A percentile compares a stretch with the other conserved stretches of the same genome.
Evolutionary conservation across 2,888 invertebrate species (phyloP).

Genomic region (Watsonalla cultraria): DNA sequence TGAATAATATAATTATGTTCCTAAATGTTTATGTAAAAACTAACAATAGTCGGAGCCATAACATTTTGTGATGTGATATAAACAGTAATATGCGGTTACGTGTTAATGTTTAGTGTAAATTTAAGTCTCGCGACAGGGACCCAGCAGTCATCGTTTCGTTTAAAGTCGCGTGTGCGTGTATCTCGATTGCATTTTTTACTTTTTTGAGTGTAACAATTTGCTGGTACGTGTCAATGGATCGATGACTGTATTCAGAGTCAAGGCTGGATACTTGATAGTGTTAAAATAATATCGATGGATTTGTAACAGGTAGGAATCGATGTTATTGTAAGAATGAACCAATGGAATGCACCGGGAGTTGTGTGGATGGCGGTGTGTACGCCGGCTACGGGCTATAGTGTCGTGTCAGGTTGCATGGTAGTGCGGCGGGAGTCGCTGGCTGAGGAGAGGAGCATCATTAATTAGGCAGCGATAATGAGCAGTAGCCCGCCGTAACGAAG

Average conservation of each 20-base stretch:
- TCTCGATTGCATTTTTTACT: conserved; percentile 4
- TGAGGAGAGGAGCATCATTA: background rate
- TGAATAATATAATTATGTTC: too few relatives aligned
- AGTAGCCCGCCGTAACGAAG: conserved; percentile 3
- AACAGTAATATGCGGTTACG: background rate
- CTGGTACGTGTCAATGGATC: background rate
- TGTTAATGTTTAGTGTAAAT: background rate
- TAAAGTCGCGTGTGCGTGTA: background rate
- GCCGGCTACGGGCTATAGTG: conserved; percentile 29
- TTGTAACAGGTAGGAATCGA: conserved; percentile 52
- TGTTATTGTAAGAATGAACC: conserved; percentile 25
- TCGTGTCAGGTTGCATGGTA: conserved; percentile 17
- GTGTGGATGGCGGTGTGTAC: conserved; percentile 17
- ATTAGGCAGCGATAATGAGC: background rate
- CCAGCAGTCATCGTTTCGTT: background rate
- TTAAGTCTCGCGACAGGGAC: background rate
- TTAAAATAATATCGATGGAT: conserved; percentile 45
- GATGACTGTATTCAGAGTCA: background rate
- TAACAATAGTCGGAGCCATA: background rate
- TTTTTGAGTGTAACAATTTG: background rate
- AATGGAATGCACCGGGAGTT: conserved; percentile 39
- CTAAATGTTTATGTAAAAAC: too few relatives aligned
- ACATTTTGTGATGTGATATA: background rate
- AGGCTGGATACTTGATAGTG: conserved; percentile 6
- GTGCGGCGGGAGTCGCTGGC: conserved; percentile 6